Evolutionary conservation across 2,797 vertebrate species (phyloP).

Genomic region (Zalophus californianus): DNA sequence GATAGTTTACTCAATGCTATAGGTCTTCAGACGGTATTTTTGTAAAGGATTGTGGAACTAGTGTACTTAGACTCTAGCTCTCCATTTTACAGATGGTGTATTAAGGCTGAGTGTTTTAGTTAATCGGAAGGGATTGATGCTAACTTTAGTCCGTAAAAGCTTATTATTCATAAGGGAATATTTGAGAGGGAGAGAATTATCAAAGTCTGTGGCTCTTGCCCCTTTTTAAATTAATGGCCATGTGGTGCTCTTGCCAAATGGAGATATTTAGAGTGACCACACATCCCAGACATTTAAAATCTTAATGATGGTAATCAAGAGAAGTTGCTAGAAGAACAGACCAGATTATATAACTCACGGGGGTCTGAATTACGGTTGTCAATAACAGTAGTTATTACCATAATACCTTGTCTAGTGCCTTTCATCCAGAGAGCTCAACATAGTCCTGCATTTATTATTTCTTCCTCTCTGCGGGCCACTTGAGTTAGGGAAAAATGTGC

Average conservation of each 20-base stretch:
- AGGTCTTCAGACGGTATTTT: neutral
- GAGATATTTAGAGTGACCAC: conserved; percentile 14
- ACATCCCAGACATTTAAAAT: conserved; percentile 42
- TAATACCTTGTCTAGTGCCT: neutral
- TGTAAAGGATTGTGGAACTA: neutral
- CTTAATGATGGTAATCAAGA: neutral
- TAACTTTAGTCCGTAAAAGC: conserved; percentile 43
- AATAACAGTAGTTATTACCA: neutral
- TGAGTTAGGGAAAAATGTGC: neutral
- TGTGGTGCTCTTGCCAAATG: conserved; percentile 2
- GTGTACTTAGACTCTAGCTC: neutral
- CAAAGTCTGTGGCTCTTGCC: neutral
- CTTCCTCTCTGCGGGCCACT: neutral
- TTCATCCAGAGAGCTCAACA: neutral
- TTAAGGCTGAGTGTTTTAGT: neutral
- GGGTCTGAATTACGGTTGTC: neutral
- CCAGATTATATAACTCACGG: neutral
- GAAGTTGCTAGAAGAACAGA: conserved; percentile 27
- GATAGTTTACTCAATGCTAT: neutral
- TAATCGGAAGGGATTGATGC: conserved; percentile 29
- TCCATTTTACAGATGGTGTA: neutral
- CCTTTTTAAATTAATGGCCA: conserved; percentile 18
- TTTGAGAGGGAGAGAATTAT: neutral
- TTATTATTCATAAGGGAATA: conserved; percentile 9
- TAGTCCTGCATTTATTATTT: neutral